Percentiles rank a stretch among this genome's conserved stretches.
Conservation (phyloP, 2,113 vertebrate genomes). For the Hemiscyllium ocellatum region DNA sequence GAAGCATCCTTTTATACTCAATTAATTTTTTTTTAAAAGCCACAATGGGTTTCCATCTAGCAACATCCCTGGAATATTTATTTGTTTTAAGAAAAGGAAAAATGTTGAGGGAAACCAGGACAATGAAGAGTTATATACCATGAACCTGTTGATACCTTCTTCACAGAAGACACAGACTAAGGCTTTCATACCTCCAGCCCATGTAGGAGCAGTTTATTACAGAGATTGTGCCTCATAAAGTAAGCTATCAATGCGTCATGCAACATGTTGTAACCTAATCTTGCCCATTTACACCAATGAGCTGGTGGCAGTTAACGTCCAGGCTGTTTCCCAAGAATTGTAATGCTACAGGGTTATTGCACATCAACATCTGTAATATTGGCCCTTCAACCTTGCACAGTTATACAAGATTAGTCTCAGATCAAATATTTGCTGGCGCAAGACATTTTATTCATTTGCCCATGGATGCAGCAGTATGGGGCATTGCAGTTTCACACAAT, state of each 20-base stretch:
- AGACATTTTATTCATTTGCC: background rate
- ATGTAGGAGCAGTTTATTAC: background rate
- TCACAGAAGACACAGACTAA: background rate
- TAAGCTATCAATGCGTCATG: background rate
- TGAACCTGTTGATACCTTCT: background rate
- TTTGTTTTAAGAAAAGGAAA: background rate
- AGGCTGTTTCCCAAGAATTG: background rate
- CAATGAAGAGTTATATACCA: background rate
- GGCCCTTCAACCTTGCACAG: background rate
- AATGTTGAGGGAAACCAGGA: background rate
- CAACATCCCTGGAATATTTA: background rate
- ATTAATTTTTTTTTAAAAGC: background rate
- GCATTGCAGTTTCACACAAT: background rate
- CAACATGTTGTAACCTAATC: background rate
- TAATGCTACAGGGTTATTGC: background rate
- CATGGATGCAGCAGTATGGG: background rate
- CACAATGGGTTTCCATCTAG: background rate
- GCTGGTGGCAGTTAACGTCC: background rate
- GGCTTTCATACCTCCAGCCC: background rate
- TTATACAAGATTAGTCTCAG: background rate
- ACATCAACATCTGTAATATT: background rate
- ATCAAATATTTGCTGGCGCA: background rate
- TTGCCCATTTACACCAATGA: background rate
- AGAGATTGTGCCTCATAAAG: background rate
- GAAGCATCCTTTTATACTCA: background rate